Conservation (phyloP, 2,113 vertebrate species). For the Phaethornis superciliosus region DNA sequence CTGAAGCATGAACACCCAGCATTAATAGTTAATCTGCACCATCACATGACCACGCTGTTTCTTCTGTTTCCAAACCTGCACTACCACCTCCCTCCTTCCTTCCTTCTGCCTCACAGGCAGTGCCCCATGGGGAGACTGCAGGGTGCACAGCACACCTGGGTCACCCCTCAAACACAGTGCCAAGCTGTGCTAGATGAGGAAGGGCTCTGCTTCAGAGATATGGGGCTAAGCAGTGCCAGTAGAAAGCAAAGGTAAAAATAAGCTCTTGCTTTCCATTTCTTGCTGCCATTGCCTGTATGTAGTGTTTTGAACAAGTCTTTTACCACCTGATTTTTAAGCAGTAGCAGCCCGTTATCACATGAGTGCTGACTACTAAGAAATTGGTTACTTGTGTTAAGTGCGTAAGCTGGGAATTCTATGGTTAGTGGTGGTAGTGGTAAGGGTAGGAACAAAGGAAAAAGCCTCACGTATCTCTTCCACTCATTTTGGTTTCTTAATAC, state of each 20-base stretch:
- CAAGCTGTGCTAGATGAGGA: not conserved
- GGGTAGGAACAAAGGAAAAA: not conserved
- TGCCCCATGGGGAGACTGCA: not conserved
- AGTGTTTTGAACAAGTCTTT: not conserved
- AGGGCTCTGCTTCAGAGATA: not conserved
- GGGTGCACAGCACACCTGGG: not conserved
- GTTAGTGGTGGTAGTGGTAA: not conserved
- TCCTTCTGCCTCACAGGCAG: not conserved
- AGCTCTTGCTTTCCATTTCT: not conserved
- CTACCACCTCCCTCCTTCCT: not conserved
- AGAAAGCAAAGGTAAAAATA: not conserved
- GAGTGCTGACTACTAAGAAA: not conserved
- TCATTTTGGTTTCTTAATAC: not conserved
- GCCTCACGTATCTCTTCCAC: not conserved
- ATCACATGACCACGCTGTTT: not conserved
- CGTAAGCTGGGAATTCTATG: not conserved
- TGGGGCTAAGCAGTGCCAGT: not conserved
- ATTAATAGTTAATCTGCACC: not conserved
- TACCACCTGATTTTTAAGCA: not conserved
- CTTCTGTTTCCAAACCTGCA: not conserved
- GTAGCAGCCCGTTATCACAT: not conserved
- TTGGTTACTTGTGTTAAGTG: not conserved
- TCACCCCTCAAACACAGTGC: not conserved
- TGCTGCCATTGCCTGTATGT: not conserved
- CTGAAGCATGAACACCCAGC: fast-evolving